Conservation (phyloP, 2,888 invertebrate genomes). For the Eurois occulta region DNA sequence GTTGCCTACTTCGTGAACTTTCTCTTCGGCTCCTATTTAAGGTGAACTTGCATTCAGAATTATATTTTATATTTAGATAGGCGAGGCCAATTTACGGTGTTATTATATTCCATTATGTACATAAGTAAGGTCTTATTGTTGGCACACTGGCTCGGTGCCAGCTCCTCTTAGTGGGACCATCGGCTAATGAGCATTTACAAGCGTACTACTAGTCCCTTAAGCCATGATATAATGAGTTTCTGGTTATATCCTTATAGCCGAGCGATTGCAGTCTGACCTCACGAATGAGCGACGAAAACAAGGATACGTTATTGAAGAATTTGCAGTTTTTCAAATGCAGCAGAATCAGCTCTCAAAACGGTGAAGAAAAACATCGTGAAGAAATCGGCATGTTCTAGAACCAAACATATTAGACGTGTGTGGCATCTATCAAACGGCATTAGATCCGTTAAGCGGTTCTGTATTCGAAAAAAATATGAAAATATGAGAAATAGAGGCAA, state of each 20-base stretch:
- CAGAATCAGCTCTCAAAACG: too few species aligned
- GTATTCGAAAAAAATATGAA: not conserved
- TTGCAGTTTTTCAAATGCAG: too few species aligned
- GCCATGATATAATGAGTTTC: slow-evolving; percentile 56
- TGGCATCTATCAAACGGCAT: not conserved
- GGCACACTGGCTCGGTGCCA: slow-evolving; percentile 44
- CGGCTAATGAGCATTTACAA: slow-evolving; percentile 61
- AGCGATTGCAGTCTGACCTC: slow-evolving; percentile 39
- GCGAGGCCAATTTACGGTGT: slow-evolving; percentile 36
- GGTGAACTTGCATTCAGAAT: slow-evolving; percentile 52
- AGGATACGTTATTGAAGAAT: not conserved
- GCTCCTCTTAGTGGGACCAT: slow-evolving; percentile 46
- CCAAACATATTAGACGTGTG: not conserved
- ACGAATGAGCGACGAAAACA: not conserved
- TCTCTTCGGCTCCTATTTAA: slow-evolving; percentile 55
- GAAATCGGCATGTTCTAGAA: not conserved
- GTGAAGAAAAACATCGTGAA: not conserved
- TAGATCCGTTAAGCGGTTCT: too few species aligned
- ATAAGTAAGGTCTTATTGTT: slow-evolving; percentile 59
- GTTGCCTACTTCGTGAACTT: slow-evolving; percentile 68
- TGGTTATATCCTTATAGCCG: slow-evolving; percentile 40
- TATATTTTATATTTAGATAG: slow-evolving; percentile 44
- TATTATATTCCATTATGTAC: slow-evolving; percentile 52
- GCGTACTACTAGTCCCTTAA: slow-evolving; percentile 54
- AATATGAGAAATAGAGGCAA: not conserved